phyloP scores from a whole-genome alignment of 2,888 invertebrate species.

The Drosophila meridionalis region DNA sequence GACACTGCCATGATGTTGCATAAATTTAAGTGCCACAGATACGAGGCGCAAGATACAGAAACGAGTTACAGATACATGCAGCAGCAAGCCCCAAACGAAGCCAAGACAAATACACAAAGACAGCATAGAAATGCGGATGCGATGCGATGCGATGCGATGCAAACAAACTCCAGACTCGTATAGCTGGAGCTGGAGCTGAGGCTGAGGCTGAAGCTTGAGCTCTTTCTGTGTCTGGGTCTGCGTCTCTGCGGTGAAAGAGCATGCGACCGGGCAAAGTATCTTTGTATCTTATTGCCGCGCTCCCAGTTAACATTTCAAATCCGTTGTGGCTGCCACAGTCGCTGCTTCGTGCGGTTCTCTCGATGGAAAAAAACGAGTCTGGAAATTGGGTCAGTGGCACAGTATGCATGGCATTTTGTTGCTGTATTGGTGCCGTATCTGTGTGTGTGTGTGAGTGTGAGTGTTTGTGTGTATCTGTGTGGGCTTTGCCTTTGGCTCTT shows the following conservation, averaged over 20 bases:
- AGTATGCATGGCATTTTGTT: slow-evolving; percentile 73
- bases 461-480: slow-evolving; percentile 38
- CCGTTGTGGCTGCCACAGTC: slow-evolving; percentile 60
- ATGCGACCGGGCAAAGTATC: slow-evolving; percentile 64
- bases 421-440: slow-evolving; percentile 39
- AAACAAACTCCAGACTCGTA: slow-evolving; percentile 47
- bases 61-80: slow-evolving; percentile 76
- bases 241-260: slow-evolving; percentile 72
- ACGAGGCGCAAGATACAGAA: slow-evolving; percentile 73
- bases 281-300: slow-evolving; percentile 63
- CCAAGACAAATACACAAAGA: slow-evolving; percentile 42
- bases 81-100: slow-evolving; percentile 47
- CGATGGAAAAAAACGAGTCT: slow-evolving; percentile 69
- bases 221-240: slow-evolving; percentile 23
- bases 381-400: slow-evolving; percentile 79
- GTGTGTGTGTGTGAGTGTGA: slow-evolving; percentile 18
- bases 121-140: slow-evolving; percentile 77
- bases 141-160: slow-evolving; percentile 60
- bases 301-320: slow-evolving; percentile 70
- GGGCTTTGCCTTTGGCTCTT: slow-evolving; percentile 60
- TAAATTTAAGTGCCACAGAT: slow-evolving; percentile 78
- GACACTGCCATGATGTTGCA: slow-evolving; percentile 74
- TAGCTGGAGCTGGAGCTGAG: slow-evolving; percentile 12
- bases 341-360: slow-evolving; percentile 61
- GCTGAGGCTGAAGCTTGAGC: slow-evolving; percentile 18